phyloP scores from a whole-genome alignment of 2,888 invertebrate genomes.

The Ametastegia equiseti region DNA sequence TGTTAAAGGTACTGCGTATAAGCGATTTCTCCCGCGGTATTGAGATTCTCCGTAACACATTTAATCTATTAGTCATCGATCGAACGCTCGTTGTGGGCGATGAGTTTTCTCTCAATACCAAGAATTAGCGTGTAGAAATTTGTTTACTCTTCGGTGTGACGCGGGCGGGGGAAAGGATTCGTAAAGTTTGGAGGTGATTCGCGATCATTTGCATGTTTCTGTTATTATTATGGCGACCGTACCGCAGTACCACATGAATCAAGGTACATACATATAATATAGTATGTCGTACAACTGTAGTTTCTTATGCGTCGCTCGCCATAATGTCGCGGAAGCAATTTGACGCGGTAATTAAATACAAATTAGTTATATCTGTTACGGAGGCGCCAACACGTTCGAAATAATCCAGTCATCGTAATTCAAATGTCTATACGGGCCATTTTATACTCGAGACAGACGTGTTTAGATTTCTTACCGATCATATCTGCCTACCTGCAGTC shows the following conservation, averaged over 20 bases:
- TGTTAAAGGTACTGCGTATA: too few relatives aligned
- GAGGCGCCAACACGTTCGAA: slow-evolving; percentile 3
- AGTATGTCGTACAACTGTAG: too few relatives aligned
- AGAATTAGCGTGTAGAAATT: slow-evolving; percentile 9
- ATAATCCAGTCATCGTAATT: not conserved
- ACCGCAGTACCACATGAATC: not conserved
- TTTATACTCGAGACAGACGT: not conserved
- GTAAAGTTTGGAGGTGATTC: not conserved
- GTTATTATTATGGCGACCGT: not conserved
- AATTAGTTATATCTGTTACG: not conserved
- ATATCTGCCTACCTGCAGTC: too few relatives aligned
- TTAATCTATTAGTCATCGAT: not conserved
- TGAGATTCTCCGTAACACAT: not conserved
- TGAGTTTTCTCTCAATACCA: not conserved
- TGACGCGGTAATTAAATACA: slow-evolving; percentile 16
- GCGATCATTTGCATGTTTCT: not conserved
- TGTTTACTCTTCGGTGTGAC: not conserved
- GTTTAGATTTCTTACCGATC: not conserved
- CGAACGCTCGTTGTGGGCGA: not conserved
- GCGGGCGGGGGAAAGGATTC: not conserved
- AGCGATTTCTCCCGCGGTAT: not conserved
- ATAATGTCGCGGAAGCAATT: slow-evolving; percentile 8
- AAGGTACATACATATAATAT: not conserved
- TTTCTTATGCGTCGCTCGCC: not conserved
- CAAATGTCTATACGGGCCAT: not conserved